Evolutionary conservation across 2,888 invertebrate genomes (phyloP), one percentile per base, ranked within the genome.

Genomic region (Cheilosia pagana): DNA sequence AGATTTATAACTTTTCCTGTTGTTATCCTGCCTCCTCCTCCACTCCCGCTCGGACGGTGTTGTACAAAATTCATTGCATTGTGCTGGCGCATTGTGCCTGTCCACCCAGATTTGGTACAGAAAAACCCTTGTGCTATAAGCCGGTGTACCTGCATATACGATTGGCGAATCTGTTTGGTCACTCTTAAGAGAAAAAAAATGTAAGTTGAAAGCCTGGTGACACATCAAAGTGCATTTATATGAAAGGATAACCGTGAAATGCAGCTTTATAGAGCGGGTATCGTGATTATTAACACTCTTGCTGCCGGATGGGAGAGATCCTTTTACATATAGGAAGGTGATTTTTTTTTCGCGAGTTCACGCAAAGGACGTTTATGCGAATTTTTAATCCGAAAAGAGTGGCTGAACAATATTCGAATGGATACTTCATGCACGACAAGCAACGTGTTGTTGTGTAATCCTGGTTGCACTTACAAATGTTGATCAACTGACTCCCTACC

Each of bases 1-100:
- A 71, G 83, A 81, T 79, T 79, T 75, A 85, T 79, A 81, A 75
- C 83, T 81, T 70, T 81, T 75, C 50, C 25, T 57, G 65, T 59
- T 41, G 57, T 48, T 28, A 19, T 19, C 45, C 39, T 57, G 53
- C 21, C 50, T 39, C 35, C 39, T 45, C 21, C 50, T 39, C 35
- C 39, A 35, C 50, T 21, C 35, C 39, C 10, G 7, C 28, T 50
- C 19, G 25, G 39, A 23, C 21, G 8, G 21, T 55, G 39, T 41
- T 41, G 16, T 25, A 45, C 39, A 68, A 28, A 65, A 79, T 23
- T 35, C 55, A 35, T 57, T 53, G 79, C 35, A 74, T 60, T 62
- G 55, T 70, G 43, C 63, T 63, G 6, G n/a, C 31, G n/a, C 28
- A 23, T 48, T 35, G 48, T 19, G 35, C 10, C 23, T 39, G 62